A percentile compares a stretch with the other conserved stretches of the same genome.
Evolutionary conservation across 2,797 vertebrate genomes (phyloP).

Genomic region (Sternotherus odoratus): DNA sequence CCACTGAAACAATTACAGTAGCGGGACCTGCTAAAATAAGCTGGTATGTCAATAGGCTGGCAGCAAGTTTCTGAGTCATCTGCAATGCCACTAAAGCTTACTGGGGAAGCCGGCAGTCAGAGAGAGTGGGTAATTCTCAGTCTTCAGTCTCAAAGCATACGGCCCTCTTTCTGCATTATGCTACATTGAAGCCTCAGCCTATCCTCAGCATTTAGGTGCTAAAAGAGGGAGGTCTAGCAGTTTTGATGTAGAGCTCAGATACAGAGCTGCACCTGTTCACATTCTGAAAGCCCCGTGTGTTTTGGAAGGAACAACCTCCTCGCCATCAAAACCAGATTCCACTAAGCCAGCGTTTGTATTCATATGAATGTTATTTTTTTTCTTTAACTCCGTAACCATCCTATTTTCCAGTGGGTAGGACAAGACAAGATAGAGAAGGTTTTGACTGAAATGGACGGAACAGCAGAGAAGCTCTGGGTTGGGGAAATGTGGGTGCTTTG

Average conservation of each 20-base stretch:
- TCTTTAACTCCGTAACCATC: not conserved
- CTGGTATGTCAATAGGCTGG: conserved; percentile 21
- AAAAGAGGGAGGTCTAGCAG: not conserved
- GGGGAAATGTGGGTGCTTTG: not conserved
- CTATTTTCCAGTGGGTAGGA: not conserved
- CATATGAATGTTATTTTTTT: not conserved
- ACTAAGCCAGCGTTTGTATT: not conserved
- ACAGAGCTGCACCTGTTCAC: not conserved
- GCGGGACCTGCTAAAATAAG: conserved; percentile 33
- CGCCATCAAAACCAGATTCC: not conserved
- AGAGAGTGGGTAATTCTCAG: conserved; percentile 15
- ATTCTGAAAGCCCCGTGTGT: not conserved
- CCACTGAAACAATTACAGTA: not conserved
- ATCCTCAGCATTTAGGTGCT: conserved; percentile 24
- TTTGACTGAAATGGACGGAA: not conserved
- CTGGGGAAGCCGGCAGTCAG: not conserved
- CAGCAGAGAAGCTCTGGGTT: not conserved
- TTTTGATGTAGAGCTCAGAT: conserved; percentile 31
- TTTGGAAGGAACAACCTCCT: conserved; percentile 42
- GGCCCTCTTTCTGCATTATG: not conserved
- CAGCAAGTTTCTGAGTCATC: conserved; percentile 40
- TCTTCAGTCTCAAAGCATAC: conserved; percentile 2
- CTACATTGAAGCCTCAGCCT: conserved; percentile 3
- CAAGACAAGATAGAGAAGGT: not conserved
- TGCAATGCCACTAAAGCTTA: conserved; percentile 44